Base-by-base conservation (phyloP, 1,140 invertebrate species). In the Andrena cerasifolii region DNA sequence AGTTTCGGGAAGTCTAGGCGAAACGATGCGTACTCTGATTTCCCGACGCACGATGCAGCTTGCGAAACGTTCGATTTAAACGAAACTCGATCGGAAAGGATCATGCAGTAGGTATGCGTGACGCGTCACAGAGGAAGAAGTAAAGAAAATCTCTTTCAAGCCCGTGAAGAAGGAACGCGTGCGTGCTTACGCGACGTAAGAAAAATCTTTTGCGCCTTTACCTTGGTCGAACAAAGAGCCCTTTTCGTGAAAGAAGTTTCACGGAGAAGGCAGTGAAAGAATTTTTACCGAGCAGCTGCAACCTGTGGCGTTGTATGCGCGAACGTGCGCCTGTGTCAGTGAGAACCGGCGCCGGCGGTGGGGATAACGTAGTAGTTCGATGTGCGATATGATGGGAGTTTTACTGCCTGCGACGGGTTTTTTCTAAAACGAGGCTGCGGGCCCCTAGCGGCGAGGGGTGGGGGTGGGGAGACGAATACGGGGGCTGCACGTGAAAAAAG, bases 201-300 rank as follows among this genome's bases (percentile, higher is more conserved):
- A 80, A 87, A 82, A 86, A 87, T 61, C 56, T 77, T 43, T 77
- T 16, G 26, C 66, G 56, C 45, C 63, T 65, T 65, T 76, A 53
- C 62, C 24, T 63, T 45, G 53, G 12, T 36, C 53, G 16, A 49
- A 82, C 78, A 82, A 81, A 77, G 79, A 77, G 62, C 33, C 18
- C 16, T 40, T 67, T 74, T 70, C 47, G 56, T 67, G 71, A 87
- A 86, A 71, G 66, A 86, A 86, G 83, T 85, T 88, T 82, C 71
- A 80, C 58, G 53, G 21, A 61, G 49, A 59, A 83, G 79, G 65
- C 75, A 67, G 79, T 78, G 47, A 66, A 83, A 61, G 79, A 83
- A 83, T 81, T 83, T 83, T 83, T 80, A 65, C 79, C 73, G 74
- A 82, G 81, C 89, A 90, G 89, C 89, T 90, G 89, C 88, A 89